phyloP scores from a whole-genome alignment of 1,140 invertebrate genomes.

The Sycobia sp. region DNA sequence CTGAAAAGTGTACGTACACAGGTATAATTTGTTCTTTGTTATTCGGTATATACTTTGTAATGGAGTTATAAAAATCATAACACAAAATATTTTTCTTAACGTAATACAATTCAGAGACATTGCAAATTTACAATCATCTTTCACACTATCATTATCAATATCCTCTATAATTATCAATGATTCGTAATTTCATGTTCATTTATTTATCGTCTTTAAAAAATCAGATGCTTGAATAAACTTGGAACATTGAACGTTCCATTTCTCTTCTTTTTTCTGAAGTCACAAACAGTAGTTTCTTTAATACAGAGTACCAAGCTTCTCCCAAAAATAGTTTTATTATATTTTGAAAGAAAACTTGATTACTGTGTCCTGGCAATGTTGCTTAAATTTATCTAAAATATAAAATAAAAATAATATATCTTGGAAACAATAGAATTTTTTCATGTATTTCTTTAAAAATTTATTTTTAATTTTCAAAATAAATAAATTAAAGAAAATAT shows the following conservation, averaged over 20 bases:
- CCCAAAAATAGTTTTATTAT: constrained; percentile 35
- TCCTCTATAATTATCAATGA: constrained; percentile 40
- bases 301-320: constrained; percentile 13
- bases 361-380: constrained; percentile 52
- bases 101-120: constrained; percentile 58
- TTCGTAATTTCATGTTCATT: constrained; percentile 33
- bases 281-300: constrained; percentile 25
- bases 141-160: constrained; percentile 47
- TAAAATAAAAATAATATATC: no score
- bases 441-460: no score
- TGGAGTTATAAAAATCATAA: constrained; percentile 61
- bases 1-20: constrained; percentile 57
- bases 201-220: constrained; percentile 22
- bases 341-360: constrained; percentile 48
- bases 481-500: constrained; percentile 2
- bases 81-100: constrained; percentile 60
- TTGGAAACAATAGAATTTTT: no score
- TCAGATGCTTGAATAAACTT: constrained; percentile 26
- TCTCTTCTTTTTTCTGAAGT: constrained; percentile 19
- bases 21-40: constrained; percentile 50
- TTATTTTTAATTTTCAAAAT: no score
- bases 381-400: constrained; percentile 46
- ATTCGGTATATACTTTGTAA: constrained; percentile 56
- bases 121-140: constrained; percentile 58
- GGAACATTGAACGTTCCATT: constrained; percentile 19